These are phyloP conservation scores for Oreonectes daqikongensis DNA, from an alignment of 2,797 vertebrate species.

Conservation along the genomic window DNA sequence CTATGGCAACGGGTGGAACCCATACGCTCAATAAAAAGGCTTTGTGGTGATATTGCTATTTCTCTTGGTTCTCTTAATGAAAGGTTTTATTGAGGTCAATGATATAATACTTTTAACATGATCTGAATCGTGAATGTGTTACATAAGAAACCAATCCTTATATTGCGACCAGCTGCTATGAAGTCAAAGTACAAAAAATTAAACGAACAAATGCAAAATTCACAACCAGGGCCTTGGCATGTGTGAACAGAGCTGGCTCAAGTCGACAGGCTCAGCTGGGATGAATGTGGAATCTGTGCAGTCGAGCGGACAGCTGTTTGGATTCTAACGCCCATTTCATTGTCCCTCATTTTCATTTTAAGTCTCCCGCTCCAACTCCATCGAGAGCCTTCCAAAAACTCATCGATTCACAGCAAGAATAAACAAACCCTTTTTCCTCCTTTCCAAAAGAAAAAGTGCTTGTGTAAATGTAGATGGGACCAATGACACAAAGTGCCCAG, in stretches of 20 bases:
- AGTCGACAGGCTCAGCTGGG: not conserved
- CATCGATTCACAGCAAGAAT: conserved; percentile 17
- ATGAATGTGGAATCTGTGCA: not conserved
- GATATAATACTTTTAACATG: conserved; percentile 1
- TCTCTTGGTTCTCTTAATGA: conserved; percentile 19
- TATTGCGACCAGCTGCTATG: not conserved
- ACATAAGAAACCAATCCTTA: conserved; percentile 16
- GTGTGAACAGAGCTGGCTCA: not conserved
- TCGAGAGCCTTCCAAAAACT: conserved; percentile 15
- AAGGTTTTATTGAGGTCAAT: conserved; percentile 17
- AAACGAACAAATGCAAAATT: not conserved
- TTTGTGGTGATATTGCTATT: conserved; percentile 21
- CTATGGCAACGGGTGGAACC: conserved; percentile 33
- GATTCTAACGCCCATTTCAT: conserved; percentile 18
- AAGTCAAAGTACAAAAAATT: not conserved
- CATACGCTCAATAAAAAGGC: conserved; percentile 24
- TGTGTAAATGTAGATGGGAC: conserved; percentile 7
- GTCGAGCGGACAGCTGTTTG: conserved; percentile 13
- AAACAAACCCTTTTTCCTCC: conserved; percentile 15
- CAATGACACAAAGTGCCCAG: not conserved
- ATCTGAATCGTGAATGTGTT: not conserved
- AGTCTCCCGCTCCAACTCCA: not conserved
- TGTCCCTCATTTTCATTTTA: conserved; percentile 13
- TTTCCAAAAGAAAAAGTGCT: conserved; percentile 8
- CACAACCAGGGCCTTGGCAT: conserved; percentile 19